Conservation (phyloP, 2,113 vertebrate species). For the Thamnaconus septentrionalis region DNA sequence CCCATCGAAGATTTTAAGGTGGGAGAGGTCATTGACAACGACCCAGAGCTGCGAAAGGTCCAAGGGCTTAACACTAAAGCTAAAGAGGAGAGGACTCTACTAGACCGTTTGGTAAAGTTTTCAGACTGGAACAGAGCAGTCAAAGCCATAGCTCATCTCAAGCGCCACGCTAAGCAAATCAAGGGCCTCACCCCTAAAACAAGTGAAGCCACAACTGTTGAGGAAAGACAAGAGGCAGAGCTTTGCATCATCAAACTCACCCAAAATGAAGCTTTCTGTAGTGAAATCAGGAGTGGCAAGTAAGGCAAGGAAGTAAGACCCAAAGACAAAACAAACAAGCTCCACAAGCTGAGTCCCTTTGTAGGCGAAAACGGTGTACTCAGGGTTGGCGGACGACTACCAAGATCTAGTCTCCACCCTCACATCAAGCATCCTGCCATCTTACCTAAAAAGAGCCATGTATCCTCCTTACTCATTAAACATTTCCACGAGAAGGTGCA, state of each 20-base stretch:
- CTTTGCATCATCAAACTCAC: conserved; percentile 12
- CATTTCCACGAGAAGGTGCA: too few relatives aligned
- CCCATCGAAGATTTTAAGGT: too few relatives aligned
- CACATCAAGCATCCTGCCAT: too few relatives aligned
- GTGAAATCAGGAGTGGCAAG: conserved; percentile 1
- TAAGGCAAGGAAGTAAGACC: conserved; percentile 9
- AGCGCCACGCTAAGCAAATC: background rate
- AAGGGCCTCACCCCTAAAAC: background rate
- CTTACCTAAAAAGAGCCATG: too few relatives aligned
- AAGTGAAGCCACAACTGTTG: conserved; percentile 5
- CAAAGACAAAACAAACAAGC: background rate
- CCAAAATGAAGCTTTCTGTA: background rate
- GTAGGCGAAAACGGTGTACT: background rate
- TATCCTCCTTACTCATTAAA: too few relatives aligned
- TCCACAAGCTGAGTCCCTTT: background rate
- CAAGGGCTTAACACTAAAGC: too few relatives aligned
- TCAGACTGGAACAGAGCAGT: conserved; percentile 8
- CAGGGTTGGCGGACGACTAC: too few relatives aligned
- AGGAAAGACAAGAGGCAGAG: conserved; percentile 19
- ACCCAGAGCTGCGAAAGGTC: too few relatives aligned
- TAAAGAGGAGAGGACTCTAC: background rate
- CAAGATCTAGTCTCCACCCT: too few relatives aligned
- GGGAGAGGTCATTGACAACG: too few relatives aligned
- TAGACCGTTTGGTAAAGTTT: conserved; percentile 1
- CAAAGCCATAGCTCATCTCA: conserved; percentile 11